Percentiles rank a stretch among this genome's conserved stretches.
These are phyloP conservation scores for Anagyrus pseudococci DNA, from an alignment of 2,888 invertebrate species.

Conservation along the genomic window DNA sequence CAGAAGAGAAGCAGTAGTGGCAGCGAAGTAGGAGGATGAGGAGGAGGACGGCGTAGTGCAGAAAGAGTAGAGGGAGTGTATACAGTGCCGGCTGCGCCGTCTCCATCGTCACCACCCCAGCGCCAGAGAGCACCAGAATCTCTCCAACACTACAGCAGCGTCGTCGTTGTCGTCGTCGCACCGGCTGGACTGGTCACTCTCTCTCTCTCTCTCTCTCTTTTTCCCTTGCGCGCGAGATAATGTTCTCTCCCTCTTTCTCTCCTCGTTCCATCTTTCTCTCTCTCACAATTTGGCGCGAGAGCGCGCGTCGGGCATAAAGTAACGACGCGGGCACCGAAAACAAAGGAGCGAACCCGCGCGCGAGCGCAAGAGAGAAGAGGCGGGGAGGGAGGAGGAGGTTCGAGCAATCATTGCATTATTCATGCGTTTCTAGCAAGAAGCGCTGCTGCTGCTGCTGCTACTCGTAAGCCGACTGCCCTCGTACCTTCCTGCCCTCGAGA, in stretches of 20 bases:
- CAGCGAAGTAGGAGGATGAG: neutral
- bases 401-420: constrained; percentile 55
- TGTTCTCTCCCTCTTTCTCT: neutral
- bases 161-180: too few species aligned
- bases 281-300: constrained; percentile 31
- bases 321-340: constrained; percentile 50
- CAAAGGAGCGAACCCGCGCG: constrained; percentile 46
- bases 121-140: too few species aligned
- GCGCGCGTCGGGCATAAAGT: constrained; percentile 36
- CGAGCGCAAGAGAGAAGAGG: too few species aligned
- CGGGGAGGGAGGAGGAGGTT: too few species aligned
- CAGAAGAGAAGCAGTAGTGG: constrained; percentile 7
- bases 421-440: constrained; percentile 51
- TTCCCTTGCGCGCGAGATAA: neutral
- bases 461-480: constrained; percentile 21
- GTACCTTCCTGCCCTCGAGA: constrained; percentile 45
- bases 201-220: constrained; percentile 9
- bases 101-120: too few species aligned
- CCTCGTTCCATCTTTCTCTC: constrained; percentile 9
- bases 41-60: constrained; percentile 6
- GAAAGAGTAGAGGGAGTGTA: constrained; percentile 18
- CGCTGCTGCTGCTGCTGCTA: too few species aligned
- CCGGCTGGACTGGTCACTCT: constrained; percentile 41
- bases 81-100: too few species aligned
- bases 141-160: too few species aligned